phyloP scores from a whole-genome alignment of 2,888 invertebrate genomes.

The Arctia plantaginis region DNA sequence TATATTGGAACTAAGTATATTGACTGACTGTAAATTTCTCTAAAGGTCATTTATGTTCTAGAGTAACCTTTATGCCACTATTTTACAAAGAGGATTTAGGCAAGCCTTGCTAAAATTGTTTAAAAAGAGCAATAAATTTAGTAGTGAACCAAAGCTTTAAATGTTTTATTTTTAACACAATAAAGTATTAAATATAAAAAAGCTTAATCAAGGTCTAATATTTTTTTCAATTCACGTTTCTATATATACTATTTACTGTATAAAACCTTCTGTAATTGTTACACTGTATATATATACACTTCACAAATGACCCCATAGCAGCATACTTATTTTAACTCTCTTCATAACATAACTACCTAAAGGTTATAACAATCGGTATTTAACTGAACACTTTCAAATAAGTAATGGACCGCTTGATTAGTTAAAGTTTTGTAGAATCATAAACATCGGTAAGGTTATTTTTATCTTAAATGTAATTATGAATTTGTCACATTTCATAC shows the following conservation, averaged over 20 bases:
- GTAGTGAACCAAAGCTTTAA: no score
- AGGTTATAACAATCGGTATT: not conserved
- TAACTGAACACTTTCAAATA: not conserved
- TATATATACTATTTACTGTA: not conserved
- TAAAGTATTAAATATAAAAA: not conserved
- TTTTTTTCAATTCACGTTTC: not conserved
- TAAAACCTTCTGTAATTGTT: not conserved
- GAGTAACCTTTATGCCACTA: not conserved
- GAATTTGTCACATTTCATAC: constrained; percentile 2
- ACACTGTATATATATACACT: not conserved
- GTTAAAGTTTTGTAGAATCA: not conserved
- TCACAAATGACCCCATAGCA: not conserved
- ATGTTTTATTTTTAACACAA: not conserved
- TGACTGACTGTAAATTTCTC: not conserved
- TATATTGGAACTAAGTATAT: not conserved
- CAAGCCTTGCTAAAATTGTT: not conserved
- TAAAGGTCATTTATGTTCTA: no score
- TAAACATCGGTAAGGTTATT: not conserved
- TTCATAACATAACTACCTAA: not conserved
- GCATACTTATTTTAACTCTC: not conserved
- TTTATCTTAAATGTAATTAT: not conserved
- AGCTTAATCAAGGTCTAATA: not conserved
- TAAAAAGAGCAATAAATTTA: not conserved
- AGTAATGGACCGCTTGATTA: not conserved
- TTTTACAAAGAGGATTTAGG: not conserved